Evolutionary conservation across 1,140 invertebrate genomes (phyloP).

Genomic region (Penaeus vannamei): DNA sequence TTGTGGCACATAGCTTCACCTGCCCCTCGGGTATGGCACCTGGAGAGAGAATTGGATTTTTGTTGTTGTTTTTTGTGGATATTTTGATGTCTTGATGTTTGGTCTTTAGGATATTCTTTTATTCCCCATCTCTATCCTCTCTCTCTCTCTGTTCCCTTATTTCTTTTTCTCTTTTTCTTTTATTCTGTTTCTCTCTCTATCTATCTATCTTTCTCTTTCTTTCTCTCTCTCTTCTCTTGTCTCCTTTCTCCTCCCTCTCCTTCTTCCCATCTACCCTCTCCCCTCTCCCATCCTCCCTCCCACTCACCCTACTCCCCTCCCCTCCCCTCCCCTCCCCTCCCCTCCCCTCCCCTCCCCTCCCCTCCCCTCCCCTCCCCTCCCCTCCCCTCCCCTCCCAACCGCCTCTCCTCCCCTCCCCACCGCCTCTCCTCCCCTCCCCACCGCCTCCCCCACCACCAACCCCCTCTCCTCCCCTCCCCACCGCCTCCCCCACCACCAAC

Average conservation of each 20-base stretch:
- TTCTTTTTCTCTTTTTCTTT: too few relatives aligned
- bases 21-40: constrained; percentile 80
- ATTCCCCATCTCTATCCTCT: background rate
- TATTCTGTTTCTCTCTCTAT: too few relatives aligned
- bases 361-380: background rate
- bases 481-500: background rate
- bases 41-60: constrained; percentile 73
- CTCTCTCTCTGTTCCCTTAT: background rate
- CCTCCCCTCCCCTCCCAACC: background rate
- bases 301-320: background rate
- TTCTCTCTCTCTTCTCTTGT: constrained; percentile 68
- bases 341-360: background rate
- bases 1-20: constrained; percentile 93
- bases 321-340: background rate
- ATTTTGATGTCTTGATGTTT: background rate
- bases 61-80: background rate
- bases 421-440: background rate
- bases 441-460: background rate
- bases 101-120: too few relatives aligned
- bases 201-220: background rate
- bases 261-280: background rate
- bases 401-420: background rate
- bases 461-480: background rate
- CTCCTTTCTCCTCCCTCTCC: background rate
- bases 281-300: background rate